Evolutionary conservation across 2,113 vertebrate genomes (phyloP), one percentile per base, ranked within the genome.

Genomic region (Oplegnathus fasciatus): DNA sequence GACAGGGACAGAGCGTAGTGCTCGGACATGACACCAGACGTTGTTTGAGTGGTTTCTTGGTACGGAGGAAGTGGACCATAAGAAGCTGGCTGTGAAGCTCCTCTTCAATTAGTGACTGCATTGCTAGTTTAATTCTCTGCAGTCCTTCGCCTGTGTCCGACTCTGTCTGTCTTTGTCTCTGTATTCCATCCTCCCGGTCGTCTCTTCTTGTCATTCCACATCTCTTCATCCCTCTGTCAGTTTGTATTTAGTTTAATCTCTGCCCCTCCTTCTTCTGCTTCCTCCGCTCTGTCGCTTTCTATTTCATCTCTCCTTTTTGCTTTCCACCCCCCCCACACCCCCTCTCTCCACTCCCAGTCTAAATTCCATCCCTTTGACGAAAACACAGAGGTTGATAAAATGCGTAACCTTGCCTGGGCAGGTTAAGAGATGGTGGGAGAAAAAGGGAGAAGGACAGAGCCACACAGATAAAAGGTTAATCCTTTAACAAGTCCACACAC

Each of bases 151-250:
- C 78, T 68, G 75, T 50, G 85, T 85, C 86, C 34, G 30, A 37
- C 75, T 74, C 68, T 83, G 61, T 89, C 81, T 52, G 74, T 78
- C 82, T 92, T 82, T 84, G 68, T 89, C 78, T 89, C 85, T 70
- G 74, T 83, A 20, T 85, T 82, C 80, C 54, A 40, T 89, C 92
- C 78, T 87, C 89, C 75, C 69, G 62, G 84, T 92, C 40, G 76
- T 92, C 92, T 91, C 87, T 82, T 89, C 74, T 73, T 94, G 93
- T 95, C 94, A 90, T 89, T 91, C 93, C 85, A 52, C 6, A 70
- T 95, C 92, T 86, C 94, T 88, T 95, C 94, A 94, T 95, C 89
- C 83, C 90, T 91, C 94, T 95, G 96, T 95, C 95, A 95, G 93
- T 93, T 94, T 92, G 92, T 87, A 89, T 96, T 96, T 91, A 80